phyloP scores from a whole-genome alignment of 64 coral and sea anemone species.

The Platygyra sinensis region DNA sequence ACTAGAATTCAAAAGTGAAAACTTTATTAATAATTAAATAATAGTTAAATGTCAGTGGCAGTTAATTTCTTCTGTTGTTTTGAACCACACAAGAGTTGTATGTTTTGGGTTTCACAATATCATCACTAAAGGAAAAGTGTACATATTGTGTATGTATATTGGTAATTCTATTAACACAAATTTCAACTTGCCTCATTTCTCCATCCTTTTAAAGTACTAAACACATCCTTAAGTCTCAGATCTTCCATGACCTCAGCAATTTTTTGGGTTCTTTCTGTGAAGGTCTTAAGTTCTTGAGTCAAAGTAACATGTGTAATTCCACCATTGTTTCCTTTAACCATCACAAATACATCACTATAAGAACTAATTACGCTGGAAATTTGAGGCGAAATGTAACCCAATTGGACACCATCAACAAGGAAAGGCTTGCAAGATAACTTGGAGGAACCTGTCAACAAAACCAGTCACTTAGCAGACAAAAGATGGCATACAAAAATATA shows the following conservation, averaged over 20 bases:
- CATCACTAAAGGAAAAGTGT: too few species aligned
- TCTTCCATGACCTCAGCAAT: constrained; percentile 77
- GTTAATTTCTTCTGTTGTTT: too few species aligned
- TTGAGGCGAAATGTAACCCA: constrained; percentile 59
- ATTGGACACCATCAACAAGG: constrained; percentile 55
- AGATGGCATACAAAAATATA: too few species aligned
- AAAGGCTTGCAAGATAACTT: constrained; percentile 65
- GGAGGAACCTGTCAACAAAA: constrained; percentile 62
- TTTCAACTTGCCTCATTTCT: constrained; percentile 78
- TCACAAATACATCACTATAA: constrained; percentile 61
- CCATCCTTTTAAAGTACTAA: constrained; percentile 71
- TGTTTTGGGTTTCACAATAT: too few species aligned
- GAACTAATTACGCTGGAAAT: constrained; percentile 35
- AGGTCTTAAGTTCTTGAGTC: constrained; percentile 59
- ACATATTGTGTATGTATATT: too few species aligned
- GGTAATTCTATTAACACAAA: background rate
- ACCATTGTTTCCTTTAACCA: constrained; percentile 27
- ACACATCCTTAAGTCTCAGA: constrained; percentile 68
- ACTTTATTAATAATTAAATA: too few species aligned
- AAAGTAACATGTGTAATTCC: constrained; percentile 60
- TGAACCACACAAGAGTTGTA: too few species aligned
- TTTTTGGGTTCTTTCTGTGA: constrained; percentile 68
- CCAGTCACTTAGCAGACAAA: too few species aligned
- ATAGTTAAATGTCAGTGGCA: too few species aligned
- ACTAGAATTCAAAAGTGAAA: too few species aligned